Percentiles rank a stretch among this genome's conserved stretches.
phyloP scores from a whole-genome alignment of 2,113 vertebrate species.

The Osmerus mordax region DNA sequence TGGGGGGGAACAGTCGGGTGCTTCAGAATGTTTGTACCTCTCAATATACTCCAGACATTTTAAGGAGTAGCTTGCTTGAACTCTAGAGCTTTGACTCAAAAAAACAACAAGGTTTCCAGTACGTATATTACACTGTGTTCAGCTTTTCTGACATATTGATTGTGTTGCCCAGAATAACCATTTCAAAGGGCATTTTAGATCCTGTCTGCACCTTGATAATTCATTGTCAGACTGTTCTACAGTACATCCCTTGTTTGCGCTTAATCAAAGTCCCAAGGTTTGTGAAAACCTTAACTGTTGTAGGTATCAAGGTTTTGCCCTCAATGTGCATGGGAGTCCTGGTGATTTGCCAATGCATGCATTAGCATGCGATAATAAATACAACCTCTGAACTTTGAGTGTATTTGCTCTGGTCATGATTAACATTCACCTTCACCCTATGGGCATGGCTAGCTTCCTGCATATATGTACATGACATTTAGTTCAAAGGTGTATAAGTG shows the following conservation, averaged over 20 bases:
- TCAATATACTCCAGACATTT: too few relatives aligned
- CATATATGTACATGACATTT: conserved; percentile 52
- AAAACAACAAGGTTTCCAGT: too few relatives aligned
- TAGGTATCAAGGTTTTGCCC: background rate
- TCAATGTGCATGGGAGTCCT: background rate
- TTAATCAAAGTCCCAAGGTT: background rate
- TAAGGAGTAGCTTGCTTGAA: too few relatives aligned
- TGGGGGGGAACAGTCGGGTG: too few relatives aligned
- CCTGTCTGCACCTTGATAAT: too few relatives aligned
- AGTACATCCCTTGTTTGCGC: too few relatives aligned
- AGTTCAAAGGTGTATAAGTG: conserved; percentile 57
- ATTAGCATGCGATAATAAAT: conserved; percentile 44
- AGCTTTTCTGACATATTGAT: background rate
- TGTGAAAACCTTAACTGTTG: background rate
- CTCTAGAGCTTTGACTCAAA: too few relatives aligned
- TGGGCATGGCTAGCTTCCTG: conserved; percentile 4
- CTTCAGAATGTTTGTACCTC: too few relatives aligned
- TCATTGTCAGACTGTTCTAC: too few relatives aligned
- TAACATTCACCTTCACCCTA: conserved; percentile 57
- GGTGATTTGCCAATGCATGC: conserved; percentile 21
- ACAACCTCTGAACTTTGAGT: conserved; percentile 52
- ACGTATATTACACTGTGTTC: background rate
- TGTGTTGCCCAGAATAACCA: too few relatives aligned
- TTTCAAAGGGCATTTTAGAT: too few relatives aligned
- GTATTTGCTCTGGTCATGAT: conserved; percentile 48